Evolutionary conservation across 2,113 vertebrate species (phyloP).

Genomic region (Crypturellus undulatus): DNA sequence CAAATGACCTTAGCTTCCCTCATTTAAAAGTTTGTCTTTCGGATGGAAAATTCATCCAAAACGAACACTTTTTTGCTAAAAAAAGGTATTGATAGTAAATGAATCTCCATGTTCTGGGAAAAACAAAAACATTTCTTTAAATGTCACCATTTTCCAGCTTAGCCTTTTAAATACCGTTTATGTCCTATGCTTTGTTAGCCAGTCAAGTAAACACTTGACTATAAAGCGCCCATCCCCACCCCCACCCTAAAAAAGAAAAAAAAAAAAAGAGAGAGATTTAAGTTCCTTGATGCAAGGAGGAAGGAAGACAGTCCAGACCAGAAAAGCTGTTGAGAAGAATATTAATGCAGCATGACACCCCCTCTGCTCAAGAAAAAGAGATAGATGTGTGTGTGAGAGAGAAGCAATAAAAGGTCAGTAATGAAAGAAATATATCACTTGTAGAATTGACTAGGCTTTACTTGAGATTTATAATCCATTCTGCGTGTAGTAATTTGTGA

Average conservation of each 20-base stretch:
- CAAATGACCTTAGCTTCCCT: not conserved
- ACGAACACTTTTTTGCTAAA: not conserved
- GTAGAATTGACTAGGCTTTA: conserved; percentile 66
- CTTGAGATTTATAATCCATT: conserved; percentile 72
- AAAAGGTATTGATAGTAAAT: not conserved
- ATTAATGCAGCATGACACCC: conserved; percentile 23
- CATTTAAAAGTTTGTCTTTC: not conserved
- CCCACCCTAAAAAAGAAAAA: not conserved
- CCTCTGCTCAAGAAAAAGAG: conserved; percentile 9
- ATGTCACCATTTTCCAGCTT: not conserved
- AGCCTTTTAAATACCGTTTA: not conserved
- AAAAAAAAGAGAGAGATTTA: not conserved
- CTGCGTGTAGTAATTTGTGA: conserved; percentile 54
- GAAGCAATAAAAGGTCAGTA: conserved; percentile 73
- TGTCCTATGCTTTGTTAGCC: not conserved
- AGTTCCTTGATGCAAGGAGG: not conserved
- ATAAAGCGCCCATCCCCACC: no score
- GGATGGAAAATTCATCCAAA: not conserved
- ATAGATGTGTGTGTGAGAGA: conserved; percentile 22
- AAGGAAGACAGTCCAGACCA: not conserved
- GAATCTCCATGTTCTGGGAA: not conserved
- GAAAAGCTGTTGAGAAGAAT: conserved; percentile 28
- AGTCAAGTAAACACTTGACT: not conserved
- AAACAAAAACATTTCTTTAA: not conserved
- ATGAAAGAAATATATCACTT: conserved; percentile 75